These are phyloP conservation scores for Eurystomus gularis DNA, from an alignment of 2,113 vertebrate species.

Conservation along the genomic window DNA sequence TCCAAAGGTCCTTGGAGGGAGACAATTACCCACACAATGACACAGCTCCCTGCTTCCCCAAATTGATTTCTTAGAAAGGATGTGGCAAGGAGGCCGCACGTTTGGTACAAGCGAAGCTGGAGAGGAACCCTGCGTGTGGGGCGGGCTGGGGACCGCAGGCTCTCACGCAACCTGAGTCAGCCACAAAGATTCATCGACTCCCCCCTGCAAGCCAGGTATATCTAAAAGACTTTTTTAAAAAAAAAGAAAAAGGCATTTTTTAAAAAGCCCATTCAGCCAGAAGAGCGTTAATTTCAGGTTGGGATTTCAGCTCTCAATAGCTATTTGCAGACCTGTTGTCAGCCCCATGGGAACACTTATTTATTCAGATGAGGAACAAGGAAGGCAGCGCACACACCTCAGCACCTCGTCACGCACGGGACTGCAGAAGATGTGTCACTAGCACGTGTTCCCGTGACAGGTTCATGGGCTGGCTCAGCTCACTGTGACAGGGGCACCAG, in stretches of 20 bases:
- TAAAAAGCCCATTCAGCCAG: neutral
- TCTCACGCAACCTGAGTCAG: neutral
- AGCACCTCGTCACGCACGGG: rapidly evolving
- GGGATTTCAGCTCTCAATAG: constrained; percentile 13
- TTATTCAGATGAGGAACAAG: neutral
- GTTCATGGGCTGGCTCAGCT: neutral
- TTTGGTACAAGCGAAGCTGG: neutral
- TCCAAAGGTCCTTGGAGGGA: neutral
- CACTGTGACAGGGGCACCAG: neutral
- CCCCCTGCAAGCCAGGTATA: neutral
- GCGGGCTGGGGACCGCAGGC: neutral
- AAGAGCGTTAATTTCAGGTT: constrained; percentile 1
- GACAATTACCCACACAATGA: neutral
- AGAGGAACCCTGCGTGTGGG: neutral
- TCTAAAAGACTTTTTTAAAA: neutral
- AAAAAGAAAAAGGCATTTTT: neutral
- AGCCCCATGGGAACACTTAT: neutral
- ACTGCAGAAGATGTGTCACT: neutral
- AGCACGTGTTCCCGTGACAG: neutral
- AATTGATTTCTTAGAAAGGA: neutral
- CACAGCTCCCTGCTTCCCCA: neutral
- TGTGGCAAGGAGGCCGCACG: neutral
- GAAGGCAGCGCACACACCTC: neutral
- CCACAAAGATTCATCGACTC: neutral
- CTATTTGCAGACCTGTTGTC: neutral